Evolutionary conservation across 2,113 vertebrate species (phyloP), one percentile per base, ranked within the genome.

Genomic region (Syngnathus floridae): DNA sequence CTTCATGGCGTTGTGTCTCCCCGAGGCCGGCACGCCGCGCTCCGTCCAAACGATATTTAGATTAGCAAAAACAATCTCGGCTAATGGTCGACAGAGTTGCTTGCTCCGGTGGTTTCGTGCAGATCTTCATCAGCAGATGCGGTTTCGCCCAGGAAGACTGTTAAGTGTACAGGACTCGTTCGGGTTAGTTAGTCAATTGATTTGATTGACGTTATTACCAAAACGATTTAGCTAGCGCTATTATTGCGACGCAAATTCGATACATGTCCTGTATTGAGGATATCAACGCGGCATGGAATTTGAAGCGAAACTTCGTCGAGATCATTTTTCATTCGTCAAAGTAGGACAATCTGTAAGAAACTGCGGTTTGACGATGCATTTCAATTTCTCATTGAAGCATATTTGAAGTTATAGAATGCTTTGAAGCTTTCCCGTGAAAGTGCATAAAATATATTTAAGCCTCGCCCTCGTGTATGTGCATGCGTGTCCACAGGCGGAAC

Each of bases 401-500:
- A 61, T 61, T 61, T 48, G 4, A 21, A 45, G n/a, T 45, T 64
- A 26, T 36, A 36, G 61, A 63, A 63, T n/a, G 62, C 46, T 36
- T 49, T 64, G 45, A 64, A 49, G 45, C 21, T 36, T 31, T 31
- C n/a, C 12, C 8, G 54, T 14, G 7, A 21, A 43, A 26, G 36
- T 52, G 54, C 54, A 35, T 49, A 12, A 17, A 64, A 64, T 49
- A 21, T 46, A 36, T 49, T 49, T 9, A 64, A 51, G 26, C 26
- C 8, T 63, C 11, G 5, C n/a, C 1, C 37, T 22, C 9, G n/a
- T 14, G 6, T 67, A 12, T 66, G 38, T 67, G 54, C 76, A 26
- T 70, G 21, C 77, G 72, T 80, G 19, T 79, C 70, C 63, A 63
- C 88, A 99, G 97, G 73, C 89, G 95, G 82, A 99, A 99, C 82